Base-by-base conservation (phyloP, 2,113 vertebrate genomes). In the Aspiorhynchus laticeps region DNA sequence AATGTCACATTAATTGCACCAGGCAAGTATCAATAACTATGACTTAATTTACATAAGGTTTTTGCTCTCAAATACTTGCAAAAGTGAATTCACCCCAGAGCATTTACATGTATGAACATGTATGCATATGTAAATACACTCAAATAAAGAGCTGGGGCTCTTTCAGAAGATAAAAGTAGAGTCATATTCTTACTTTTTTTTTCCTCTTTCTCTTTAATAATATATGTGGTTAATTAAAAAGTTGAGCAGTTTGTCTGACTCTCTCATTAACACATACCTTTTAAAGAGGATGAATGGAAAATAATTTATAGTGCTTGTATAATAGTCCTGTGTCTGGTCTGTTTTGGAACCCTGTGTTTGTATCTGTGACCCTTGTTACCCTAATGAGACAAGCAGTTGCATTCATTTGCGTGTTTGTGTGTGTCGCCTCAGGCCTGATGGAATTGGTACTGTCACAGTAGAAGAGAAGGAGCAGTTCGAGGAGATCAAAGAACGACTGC, bases 381-480 rank as follows among this genome's bases (percentile, higher is more conserved):
- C 26, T 17, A 80, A 81, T 78, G 43, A 48, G 43, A 48, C 46
- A 43, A 80, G 28, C 19, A 21, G 43, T 79, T 84, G 33, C 65
- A 63, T 51, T 81, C 17, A 87, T 53, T 43, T 84, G 74, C 79
- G 76, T 73, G 63, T 67, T 26, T 67, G 80, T 65, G 28, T 86
- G 48, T 48, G 3, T 86, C 12, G 17, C 87, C 90, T 85, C 94
- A 99, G 98, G 94, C 98, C 98, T 19, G 98, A 99, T 1, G 98
- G 98, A 74, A 99, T 99, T 26, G 98, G 97, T 92, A 99, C 98
- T 0, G 98, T 99, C 88, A 98, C 97, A 0, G 94, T 97, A 26
- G 98, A 99, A 73, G 98, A 99, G 93, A 99, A 97, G 85, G 98
- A 99, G 77, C 97, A 95, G 87, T 99, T 99, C 1, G 97, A 98